Conservation (phyloP, 2,888 invertebrate species). For the Amblyteles armatorius region DNA sequence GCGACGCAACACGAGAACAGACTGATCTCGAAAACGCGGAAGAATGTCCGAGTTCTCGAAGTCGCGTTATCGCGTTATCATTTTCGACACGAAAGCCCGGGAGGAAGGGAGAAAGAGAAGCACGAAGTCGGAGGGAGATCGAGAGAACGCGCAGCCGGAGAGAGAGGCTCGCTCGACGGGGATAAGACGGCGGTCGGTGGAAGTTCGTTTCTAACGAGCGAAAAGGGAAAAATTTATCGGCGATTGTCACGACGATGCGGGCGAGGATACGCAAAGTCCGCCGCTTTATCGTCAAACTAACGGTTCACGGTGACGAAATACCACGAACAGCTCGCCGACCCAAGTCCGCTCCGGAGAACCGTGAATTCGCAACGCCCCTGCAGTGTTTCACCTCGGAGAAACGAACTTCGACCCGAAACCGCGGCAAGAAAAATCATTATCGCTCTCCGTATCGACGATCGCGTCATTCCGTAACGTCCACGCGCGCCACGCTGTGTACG, state of each 20-base stretch:
- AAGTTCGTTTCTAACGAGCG: not conserved
- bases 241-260: not conserved
- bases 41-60: slow-evolving; percentile 47
- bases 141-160: not conserved
- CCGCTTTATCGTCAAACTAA: slow-evolving; percentile 7
- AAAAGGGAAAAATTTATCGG: not conserved
- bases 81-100: not conserved
- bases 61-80: slow-evolving; percentile 55
- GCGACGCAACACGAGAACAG: slow-evolving; percentile 20
- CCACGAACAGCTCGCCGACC: not conserved
- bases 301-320: not conserved
- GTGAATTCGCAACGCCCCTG: slow-evolving; percentile 15
- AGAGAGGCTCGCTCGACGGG: not conserved
- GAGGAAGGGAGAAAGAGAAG: slow-evolving; percentile 31
- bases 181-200: no score
- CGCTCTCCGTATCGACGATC: slow-evolving; percentile 42
- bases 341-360: slow-evolving; percentile 17
- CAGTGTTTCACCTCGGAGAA: slow-evolving; percentile 42
- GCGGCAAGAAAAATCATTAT: slow-evolving; percentile 72
- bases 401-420: slow-evolving; percentile 71
- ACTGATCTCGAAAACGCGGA: slow-evolving; percentile 63
- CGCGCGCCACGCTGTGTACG: not conserved
- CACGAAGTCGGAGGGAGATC: not conserved
- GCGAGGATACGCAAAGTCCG: slow-evolving; percentile 69
- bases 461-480: slow-evolving; percentile 24